Evolutionary conservation across 2,797 vertebrate genomes (phyloP), one percentile per base, ranked within the genome.

Genomic region (Salmo trutta): DNA sequence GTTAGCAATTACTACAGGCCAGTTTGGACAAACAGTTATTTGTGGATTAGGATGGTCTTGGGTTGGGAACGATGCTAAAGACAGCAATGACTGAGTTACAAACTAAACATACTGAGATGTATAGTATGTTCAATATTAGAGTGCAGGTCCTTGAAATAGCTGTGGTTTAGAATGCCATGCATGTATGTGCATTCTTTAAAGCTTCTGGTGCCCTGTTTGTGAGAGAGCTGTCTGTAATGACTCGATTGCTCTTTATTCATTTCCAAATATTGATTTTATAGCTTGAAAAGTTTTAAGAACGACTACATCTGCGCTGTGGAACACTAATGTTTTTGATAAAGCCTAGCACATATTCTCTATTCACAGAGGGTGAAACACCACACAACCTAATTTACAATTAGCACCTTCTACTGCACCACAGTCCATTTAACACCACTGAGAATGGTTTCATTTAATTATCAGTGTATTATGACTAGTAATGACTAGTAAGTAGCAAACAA

Each of bases 1-100:
- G 65, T 85, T 87, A 73, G 68, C 78, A 83, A 79, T 87, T 83
- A 81, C 64, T 51, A 80, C 72, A 72, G 86, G 81, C 75, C 82
- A 74, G 66, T 80, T 73, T 59, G 16, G 78, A 79, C 76, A 83
- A 89, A 90, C 86, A 85, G 75, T 82, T 12, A 84, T 91, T 86
- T 88, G 33, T 69, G 33, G 64, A 67, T 31, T 56, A 73, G 69
- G 15, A 71, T 53, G 47, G 24, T 71, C 76, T 52, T 31, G 16
- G 14, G 19, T 52, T 31, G 31, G 14, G 27, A 65, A 72, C 54
- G 73, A 4, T 4, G 27, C 78, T 47, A 14, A 72, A 17, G 53
- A 75, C 21, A 41, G 67, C 21, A 67, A 27, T 17, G 8, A 6
- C 15, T 65, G 21, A 68, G 29, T 68, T 31, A 68, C 66, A 68